phyloP scores from a whole-genome alignment of 2,797 vertebrate species.

The Muscicapa comitata region DNA sequence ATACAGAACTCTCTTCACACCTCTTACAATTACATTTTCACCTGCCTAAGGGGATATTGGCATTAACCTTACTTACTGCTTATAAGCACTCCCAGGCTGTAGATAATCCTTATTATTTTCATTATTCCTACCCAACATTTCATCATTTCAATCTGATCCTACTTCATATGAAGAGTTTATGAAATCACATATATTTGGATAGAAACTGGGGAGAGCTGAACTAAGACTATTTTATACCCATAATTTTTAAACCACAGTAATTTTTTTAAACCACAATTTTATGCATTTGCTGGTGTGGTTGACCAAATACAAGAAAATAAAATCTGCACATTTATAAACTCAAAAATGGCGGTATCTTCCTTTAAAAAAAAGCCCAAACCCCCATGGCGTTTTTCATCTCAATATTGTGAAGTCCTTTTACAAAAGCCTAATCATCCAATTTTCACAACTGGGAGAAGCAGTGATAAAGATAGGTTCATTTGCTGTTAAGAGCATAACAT shows the following conservation, averaged over 20 bases:
- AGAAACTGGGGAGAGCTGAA: background rate
- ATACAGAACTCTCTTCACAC: background rate
- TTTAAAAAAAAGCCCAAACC: accelerated
- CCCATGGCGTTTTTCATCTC: background rate
- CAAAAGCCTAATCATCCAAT: background rate
- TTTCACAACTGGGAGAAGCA: background rate
- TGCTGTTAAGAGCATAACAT: background rate
- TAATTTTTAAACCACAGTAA: background rate
- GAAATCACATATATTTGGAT: background rate
- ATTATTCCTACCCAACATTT: background rate
- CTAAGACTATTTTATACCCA: background rate
- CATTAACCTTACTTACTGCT: background rate
- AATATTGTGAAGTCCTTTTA: background rate
- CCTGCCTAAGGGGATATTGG: background rate
- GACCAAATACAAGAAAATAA: background rate
- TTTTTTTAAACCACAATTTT: background rate
- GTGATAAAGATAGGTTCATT: background rate
- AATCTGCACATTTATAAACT: background rate
- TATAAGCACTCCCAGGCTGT: background rate
- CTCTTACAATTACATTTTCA: slow-evolving; percentile 46
- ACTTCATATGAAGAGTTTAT: background rate
- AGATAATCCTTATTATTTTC: background rate
- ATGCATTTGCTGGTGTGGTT: background rate
- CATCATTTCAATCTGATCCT: background rate
- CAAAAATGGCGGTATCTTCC: background rate